Evolutionary conservation across 2,113 vertebrate species (phyloP).

Genomic region (Cnemophilus loriae): DNA sequence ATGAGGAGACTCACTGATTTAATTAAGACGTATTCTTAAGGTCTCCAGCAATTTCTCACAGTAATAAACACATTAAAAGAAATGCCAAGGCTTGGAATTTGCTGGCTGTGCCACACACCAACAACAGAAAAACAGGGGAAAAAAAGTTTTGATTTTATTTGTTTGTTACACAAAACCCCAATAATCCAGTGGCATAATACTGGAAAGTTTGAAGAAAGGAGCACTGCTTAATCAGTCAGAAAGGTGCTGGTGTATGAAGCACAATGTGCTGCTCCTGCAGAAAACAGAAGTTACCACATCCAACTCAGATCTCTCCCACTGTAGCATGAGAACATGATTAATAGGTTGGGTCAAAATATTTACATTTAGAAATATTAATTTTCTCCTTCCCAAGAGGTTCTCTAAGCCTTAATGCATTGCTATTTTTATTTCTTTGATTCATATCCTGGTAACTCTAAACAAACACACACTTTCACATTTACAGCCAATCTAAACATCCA

Average conservation of each 20-base stretch:
- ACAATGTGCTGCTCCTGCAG: neutral
- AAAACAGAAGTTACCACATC: neutral
- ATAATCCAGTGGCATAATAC: neutral
- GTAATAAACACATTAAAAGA: neutral
- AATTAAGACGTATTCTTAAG: neutral
- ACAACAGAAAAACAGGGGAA: neutral
- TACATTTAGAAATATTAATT: conserved; percentile 42
- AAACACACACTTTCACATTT: neutral
- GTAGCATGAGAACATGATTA: neutral
- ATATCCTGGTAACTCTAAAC: conserved; percentile 42
- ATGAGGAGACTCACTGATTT: neutral
- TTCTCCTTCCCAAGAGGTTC: conserved; percentile 31
- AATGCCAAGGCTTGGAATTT: neutral
- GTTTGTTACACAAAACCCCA: neutral
- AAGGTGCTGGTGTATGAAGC: neutral
- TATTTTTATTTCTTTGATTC: conserved; percentile 57
- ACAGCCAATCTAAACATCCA: conserved; percentile 22
- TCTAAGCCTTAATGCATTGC: conserved; percentile 30
- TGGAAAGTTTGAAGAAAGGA: neutral
- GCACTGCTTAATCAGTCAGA: neutral
- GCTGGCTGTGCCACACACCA: neutral
- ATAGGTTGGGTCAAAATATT: conserved; percentile 42
- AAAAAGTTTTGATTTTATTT: neutral
- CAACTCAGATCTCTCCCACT: neutral
- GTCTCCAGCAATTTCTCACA: neutral